Evolutionary conservation across 2,888 invertebrate genomes (phyloP), one percentile per base, ranked within the genome.

Genomic region (Xestia xanthographa): DNA sequence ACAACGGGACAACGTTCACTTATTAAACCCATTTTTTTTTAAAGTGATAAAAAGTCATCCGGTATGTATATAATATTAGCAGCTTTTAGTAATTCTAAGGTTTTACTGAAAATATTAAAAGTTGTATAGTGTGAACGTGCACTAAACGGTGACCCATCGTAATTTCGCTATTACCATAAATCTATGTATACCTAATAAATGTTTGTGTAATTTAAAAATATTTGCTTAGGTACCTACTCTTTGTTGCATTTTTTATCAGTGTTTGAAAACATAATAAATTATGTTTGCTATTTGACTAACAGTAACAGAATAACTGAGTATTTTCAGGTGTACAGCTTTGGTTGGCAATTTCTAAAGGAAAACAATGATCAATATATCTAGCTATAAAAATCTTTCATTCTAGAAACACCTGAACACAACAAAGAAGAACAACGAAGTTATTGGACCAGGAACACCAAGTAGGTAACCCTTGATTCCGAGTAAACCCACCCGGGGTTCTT

Each of bases 171-270:
- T 34, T 66, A 72, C 73, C 60, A 72, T 62, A 43, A 75, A 58
- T 53, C 43, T 69, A 53, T 34, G 34, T 34, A 34, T 34, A 34
- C 2, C 34, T 48, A 50, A 6, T 53, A 77, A 63, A 82, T 60
- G 17, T 60, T 77, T 48, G 22, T 45, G 62, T 82, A 67, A 70
- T 74, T 76, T 82, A 29, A 73, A 81, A 69, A 71, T 72, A 71
- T 79, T 81, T 78, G 71, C 68, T 50, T 34, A 34, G 34, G 34
- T 34, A 34, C 34, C 3, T 56, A 58, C 38, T 58, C 38, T 75
- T 82, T 81, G 43, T 60, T 82, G 53, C 53, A 60, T 60, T 65
- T 38, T 3, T 6, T 17, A 56, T 20, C 26, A 26, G 6, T 34
- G 38, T 68, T 58, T 45, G n/a, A 48, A 66, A 66, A 43, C 34